Conservation (phyloP, 1,140 invertebrate genomes). For the Drosophila truncata region DNA sequence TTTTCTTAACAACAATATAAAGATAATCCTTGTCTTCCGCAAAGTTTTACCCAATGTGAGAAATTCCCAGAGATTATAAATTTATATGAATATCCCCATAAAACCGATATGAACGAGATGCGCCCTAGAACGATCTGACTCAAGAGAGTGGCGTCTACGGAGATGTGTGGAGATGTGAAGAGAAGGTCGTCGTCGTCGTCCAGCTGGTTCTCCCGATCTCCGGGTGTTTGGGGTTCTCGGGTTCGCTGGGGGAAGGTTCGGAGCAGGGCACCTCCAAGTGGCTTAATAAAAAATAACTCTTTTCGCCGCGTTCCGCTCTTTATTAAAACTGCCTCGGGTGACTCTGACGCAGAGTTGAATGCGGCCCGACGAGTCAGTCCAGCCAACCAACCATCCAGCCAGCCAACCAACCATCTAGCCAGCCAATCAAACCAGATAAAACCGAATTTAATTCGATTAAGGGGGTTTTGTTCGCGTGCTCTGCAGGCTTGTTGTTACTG, state of each 20-base stretch:
- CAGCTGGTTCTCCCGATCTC: constrained; percentile 17
- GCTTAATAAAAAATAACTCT: constrained; percentile 46
- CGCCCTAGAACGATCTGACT: constrained; percentile 7
- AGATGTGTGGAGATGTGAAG: constrained; percentile 1
- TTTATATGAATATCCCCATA: neutral
- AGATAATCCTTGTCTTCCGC: neutral
- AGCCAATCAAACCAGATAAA: constrained; percentile 82
- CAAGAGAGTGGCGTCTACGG: neutral
- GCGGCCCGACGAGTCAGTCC: constrained; percentile 15
- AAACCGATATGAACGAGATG: constrained; percentile 15
- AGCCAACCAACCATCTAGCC: constrained; percentile 21
- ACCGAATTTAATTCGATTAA: constrained; percentile 84
- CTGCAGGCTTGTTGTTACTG: constrained; percentile 44
- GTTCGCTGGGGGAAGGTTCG: neutral
- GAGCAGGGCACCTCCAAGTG: constrained; percentile 17
- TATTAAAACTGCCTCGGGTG: constrained; percentile 19
- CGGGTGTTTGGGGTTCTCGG: neutral
- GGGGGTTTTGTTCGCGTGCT: constrained; percentile 68
- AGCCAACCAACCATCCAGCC: constrained; percentile 17
- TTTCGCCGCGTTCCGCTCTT: constrained; percentile 34
- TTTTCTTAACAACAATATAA: neutral
- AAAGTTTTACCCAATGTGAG: neutral
- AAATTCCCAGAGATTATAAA: neutral
- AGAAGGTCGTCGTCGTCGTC: neutral
- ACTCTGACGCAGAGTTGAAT: constrained; percentile 36